Evolutionary conservation across 1,140 invertebrate genomes (phyloP).

Genomic region (Ruditapes philippinarum): DNA sequence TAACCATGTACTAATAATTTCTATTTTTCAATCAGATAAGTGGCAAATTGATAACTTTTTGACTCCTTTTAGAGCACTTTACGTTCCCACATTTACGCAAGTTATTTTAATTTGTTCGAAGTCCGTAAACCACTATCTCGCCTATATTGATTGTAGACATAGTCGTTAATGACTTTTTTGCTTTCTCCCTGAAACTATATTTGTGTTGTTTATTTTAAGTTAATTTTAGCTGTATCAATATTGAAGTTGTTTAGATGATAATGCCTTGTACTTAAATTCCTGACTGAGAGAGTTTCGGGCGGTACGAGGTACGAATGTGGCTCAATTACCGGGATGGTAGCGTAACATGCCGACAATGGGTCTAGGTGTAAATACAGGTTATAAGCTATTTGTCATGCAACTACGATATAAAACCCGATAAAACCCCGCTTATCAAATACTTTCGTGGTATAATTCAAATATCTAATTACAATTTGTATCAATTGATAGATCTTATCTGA

Average conservation of each 20-base stretch:
- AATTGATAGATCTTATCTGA: constrained; percentile 54
- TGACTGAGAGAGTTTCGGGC: background rate
- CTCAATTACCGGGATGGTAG: background rate
- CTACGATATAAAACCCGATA: constrained; percentile 22
- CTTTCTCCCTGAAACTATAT: background rate
- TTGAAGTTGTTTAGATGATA: constrained; percentile 39
- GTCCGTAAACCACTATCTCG: background rate
- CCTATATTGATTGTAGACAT: background rate
- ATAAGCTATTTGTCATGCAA: constrained; percentile 29
- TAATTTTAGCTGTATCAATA: constrained; percentile 36
- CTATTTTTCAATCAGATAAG: constrained; percentile 41
- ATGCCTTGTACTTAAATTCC: background rate
- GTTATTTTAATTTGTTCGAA: background rate
- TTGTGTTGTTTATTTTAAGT: constrained; percentile 16
- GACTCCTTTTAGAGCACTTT: constrained; percentile 22
- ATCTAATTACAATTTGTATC: constrained; percentile 57
- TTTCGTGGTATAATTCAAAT: constrained; percentile 62
- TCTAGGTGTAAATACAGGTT: constrained; percentile 40
- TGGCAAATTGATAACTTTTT: background rate
- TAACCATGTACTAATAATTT: background rate
- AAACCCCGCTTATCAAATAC: constrained; percentile 37
- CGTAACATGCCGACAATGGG: constrained; percentile 36
- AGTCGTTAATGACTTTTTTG: background rate
- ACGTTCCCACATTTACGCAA: constrained; percentile 39
- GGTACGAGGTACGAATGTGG: constrained; percentile 37